These are phyloP conservation scores for Odontomyia ornata DNA, from an alignment of 2,888 invertebrate species.

Conservation along the genomic window DNA sequence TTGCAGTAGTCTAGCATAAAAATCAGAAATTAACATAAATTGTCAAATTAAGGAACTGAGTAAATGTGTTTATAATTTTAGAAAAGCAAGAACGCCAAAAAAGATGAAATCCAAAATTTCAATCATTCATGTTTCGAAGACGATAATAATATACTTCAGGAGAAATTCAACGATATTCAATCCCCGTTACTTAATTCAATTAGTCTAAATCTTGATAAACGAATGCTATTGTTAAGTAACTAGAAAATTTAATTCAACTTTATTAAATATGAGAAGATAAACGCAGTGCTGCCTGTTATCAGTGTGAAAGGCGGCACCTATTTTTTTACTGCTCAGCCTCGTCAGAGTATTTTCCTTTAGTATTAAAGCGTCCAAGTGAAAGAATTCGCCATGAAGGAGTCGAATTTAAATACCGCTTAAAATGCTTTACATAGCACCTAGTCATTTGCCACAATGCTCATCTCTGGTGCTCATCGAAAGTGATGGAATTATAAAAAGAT, in stretches of 20 bases:
- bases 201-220: too few species aligned
- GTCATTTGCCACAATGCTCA: background rate
- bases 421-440: slow-evolving; percentile 6
- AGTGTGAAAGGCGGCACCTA: slow-evolving; percentile 18
- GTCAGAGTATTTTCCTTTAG: slow-evolving; percentile 12
- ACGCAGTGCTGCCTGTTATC: slow-evolving; percentile 33
- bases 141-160: too few species aligned
- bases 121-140: too few species aligned
- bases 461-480: background rate
- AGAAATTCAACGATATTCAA: too few species aligned
- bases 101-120: too few species aligned
- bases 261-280: slow-evolving; percentile 49
- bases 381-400: slow-evolving; percentile 44
- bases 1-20: too few species aligned
- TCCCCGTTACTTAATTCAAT: too few species aligned
- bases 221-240: slow-evolving; percentile 7
- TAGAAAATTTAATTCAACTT: slow-evolving; percentile 47
- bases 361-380: slow-evolving; percentile 45
- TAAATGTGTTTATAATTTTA: too few species aligned
- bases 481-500: slow-evolving; percentile 1
- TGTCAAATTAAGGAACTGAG: too few species aligned
- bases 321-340: background rate
- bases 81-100: too few species aligned
- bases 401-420: slow-evolving; percentile 30
- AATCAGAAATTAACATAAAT: too few species aligned